phyloP scores from a whole-genome alignment of 2,888 invertebrate genomes.

The Tenthredo amoena region DNA sequence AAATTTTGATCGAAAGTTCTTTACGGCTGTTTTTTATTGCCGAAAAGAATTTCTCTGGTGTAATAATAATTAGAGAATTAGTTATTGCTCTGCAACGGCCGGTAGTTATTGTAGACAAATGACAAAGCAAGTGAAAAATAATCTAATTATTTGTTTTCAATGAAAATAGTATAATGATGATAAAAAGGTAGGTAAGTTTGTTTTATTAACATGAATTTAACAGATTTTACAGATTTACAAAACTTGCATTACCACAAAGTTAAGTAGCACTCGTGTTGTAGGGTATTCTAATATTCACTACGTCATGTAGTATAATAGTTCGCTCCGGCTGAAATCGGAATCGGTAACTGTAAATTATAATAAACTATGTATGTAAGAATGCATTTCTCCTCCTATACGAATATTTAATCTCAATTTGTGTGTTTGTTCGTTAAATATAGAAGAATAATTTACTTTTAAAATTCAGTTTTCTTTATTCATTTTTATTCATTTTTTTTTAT shows the following conservation, averaged over 20 bases:
- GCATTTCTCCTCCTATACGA: background rate
- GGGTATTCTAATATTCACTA: conserved; percentile 15
- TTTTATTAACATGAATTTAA: conserved; percentile 37
- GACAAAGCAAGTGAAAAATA: background rate
- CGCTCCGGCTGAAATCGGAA: conserved; percentile 27
- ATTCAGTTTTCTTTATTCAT: background rate
- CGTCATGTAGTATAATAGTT: conserved; percentile 31
- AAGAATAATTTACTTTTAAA: background rate
- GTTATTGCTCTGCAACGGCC: background rate
- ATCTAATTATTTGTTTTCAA: background rate
- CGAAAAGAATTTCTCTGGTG: background rate
- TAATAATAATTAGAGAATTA: background rate
- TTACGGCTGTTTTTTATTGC: background rate
- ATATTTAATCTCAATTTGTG: background rate
- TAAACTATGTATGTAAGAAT: background rate
- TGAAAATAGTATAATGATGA: background rate
- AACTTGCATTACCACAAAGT: conserved; percentile 21
- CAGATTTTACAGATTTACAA: conserved; percentile 38
- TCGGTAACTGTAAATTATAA: conserved; percentile 43
- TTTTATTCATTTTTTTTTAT: background rate
- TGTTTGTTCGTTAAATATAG: background rate
- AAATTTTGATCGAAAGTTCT: background rate
- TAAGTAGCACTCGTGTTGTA: background rate
- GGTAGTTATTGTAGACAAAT: background rate
- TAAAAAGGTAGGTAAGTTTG: conserved; percentile 32